Base-by-base conservation (phyloP, 2,888 invertebrate genomes). In the Thumatha senex region DNA sequence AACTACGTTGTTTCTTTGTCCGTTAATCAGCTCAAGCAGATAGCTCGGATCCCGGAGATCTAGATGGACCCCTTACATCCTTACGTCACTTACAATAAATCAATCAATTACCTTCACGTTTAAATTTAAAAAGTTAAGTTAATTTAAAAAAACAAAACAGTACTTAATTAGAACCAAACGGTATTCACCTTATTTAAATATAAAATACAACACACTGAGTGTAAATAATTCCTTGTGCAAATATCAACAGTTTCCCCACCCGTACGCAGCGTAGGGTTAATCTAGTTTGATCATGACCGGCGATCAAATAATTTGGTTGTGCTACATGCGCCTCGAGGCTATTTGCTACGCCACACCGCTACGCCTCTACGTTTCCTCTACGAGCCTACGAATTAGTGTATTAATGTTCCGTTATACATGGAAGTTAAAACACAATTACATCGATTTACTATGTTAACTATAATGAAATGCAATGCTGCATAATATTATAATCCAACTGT, bases 241-340 rank as follows among this genome's bases (percentile, higher is more conserved):
- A 58, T 48, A 57, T 51, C 40, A 57, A 51, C 43, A 54, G 41
- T 45, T 52, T 11, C 18, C 18, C 18, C 18, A 24, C 18, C 3
- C 58, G 54, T 61, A 61, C 58, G 54, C 62, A 61, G 62, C 52
- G 51, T 45, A 47, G 51, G 38, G 53, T 57, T 70, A 70, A 77
- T 75, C 66, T 58, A 56, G 64, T 75, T 67, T 70, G 63, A 34
- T 24, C 15, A n/a, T 59, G 51, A 51, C 52, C 55, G 49, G 40
- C 40, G 56, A 70, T 64, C 66, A 70, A 72, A 74, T 72, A 74
- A 67, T 66, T 64, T 51, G 48, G 47, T 40, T 50, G 49, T 46
- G 52, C 42, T 36, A 55, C 51, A 48, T 57, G 46, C 15, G 41
- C 53, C 63, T 52, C 61, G 54, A 40, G 61, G 67, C 59, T 65